Conservation (phyloP, 2,797 vertebrate species). For the Emys orbicularis region DNA sequence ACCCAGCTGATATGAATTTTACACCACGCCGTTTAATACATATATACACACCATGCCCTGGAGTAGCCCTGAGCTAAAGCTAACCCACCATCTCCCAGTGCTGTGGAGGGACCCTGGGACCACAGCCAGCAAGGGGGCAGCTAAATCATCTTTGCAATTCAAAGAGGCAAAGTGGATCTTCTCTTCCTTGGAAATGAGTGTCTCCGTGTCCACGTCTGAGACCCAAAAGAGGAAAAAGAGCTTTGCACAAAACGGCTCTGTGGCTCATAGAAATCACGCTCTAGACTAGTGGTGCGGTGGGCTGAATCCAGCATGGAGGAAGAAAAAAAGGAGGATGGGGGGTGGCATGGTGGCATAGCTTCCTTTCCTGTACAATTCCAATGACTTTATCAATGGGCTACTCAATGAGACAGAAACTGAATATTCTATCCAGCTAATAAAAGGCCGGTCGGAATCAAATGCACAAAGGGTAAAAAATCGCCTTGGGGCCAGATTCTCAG, state of each 20-base stretch:
- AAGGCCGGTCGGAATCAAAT: neutral
- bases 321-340: too few species aligned
- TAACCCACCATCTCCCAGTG: neutral
- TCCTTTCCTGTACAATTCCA: accelerated
- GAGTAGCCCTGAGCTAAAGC: neutral
- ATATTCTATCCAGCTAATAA: accelerated
- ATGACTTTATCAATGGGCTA: accelerated
- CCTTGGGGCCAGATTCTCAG: neutral
- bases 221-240: neutral
- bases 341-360: neutral
- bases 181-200: neutral
- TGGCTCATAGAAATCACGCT: neutral
- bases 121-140: neutral
- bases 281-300: neutral
- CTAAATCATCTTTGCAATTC: neutral
- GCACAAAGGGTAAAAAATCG: neutral
- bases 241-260: neutral
- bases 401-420: neutral
- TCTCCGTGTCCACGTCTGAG: neutral
- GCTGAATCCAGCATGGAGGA: accelerated
- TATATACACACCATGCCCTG: neutral
- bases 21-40: neutral
- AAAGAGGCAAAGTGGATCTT: neutral
- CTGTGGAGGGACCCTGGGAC: neutral
- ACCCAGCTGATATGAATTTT: neutral